A percentile compares a stretch with the other conserved stretches of the same genome.
phyloP scores from a whole-genome alignment of 2,888 invertebrate species.

The Apamea anceps region DNA sequence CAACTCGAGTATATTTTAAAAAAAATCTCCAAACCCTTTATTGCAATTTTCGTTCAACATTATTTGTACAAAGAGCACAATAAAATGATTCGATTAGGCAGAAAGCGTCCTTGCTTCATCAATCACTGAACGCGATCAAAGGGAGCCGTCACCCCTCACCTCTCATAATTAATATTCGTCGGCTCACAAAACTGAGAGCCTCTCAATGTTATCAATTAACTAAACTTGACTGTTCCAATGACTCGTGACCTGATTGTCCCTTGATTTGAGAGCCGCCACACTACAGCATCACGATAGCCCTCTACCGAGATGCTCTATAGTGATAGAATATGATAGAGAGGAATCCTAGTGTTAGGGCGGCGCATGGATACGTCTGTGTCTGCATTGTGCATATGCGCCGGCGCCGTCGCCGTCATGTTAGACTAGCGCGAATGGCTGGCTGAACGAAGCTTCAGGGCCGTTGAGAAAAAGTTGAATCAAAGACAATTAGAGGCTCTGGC shows the following conservation, averaged over 20 bases:
- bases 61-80: conserved; percentile 2
- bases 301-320: too few species aligned
- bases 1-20: neutral
- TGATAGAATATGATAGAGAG: neutral
- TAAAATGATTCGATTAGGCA: conserved; percentile 17
- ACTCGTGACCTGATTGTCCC: conserved; percentile 23
- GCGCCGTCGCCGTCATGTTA: neutral
- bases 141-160: conserved; percentile 13
- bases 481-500: neutral
- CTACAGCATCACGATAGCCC: neutral
- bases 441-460: neutral
- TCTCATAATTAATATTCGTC: conserved; percentile 42
- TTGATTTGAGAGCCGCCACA: neutral
- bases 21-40: neutral
- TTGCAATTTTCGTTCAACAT: neutral
- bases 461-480: too few species aligned
- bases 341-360: too few species aligned
- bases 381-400: neutral
- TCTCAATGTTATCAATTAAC: conserved; percentile 26
- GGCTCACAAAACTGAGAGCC: conserved; percentile 9
- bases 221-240: conserved; percentile 11
- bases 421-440: neutral
- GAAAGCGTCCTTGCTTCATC: conserved; percentile 16
- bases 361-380: too few species aligned
- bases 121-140: conserved; percentile 39